Percentiles rank a stretch among this genome's conserved stretches.
Conservation (phyloP, 2,113 vertebrate genomes). For the Apaloderma vittatum region DNA sequence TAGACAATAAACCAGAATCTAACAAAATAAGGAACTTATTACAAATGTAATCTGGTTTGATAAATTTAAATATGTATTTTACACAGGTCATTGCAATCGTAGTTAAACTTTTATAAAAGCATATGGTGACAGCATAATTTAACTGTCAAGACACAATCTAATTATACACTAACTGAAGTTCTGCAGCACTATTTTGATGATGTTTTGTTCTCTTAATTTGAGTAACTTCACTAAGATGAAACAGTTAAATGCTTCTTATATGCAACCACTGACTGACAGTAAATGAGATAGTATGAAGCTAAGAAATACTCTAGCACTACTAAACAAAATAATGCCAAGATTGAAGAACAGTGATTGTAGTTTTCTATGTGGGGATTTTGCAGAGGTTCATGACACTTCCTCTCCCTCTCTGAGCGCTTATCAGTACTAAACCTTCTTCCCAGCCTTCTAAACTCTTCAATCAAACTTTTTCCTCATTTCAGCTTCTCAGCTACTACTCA, state of each 20-base stretch:
- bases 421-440: background rate
- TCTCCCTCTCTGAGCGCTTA: background rate
- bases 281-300: background rate
- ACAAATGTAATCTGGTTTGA: background rate
- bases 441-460: background rate
- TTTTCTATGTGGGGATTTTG: background rate
- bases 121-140: background rate
- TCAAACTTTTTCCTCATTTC: background rate
- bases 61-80: background rate
- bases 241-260: background rate
- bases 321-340: background rate
- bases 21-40: background rate
- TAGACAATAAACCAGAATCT: background rate
- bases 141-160: background rate
- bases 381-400: background rate
- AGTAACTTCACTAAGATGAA: background rate
- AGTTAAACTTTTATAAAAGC: background rate
- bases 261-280: background rate
- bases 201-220: background rate
- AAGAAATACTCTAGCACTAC: background rate
- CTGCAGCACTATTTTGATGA: background rate
- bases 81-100: background rate
- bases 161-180: background rate
- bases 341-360: background rate
- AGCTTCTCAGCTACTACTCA: background rate